Evolutionary conservation across 2,797 vertebrate genomes (phyloP).

Genomic region (Anableps anableps): DNA sequence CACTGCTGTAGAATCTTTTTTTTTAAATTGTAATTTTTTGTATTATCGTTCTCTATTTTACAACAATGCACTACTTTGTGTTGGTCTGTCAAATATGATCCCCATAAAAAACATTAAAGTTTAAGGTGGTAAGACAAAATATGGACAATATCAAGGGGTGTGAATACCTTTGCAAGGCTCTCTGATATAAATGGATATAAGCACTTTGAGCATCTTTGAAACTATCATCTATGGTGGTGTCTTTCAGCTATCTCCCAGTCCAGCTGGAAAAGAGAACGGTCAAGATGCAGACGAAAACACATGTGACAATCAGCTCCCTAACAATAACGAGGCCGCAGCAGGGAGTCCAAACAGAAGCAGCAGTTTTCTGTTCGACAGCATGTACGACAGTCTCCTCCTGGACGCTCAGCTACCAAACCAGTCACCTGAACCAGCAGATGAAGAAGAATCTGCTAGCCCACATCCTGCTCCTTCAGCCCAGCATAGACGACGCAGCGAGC

Average conservation of each 20-base stretch:
- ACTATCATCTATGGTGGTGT: not conserved
- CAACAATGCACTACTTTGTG: not conserved
- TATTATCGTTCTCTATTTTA: not conserved
- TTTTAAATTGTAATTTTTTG: too few species aligned
- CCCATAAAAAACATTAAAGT: not conserved
- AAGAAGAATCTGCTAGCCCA: slow-evolving; percentile 34
- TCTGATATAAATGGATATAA: not conserved
- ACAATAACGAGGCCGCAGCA: slow-evolving; percentile 27
- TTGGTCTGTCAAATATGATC: not conserved
- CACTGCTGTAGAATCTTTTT: too few species aligned
- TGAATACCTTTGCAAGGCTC: not conserved
- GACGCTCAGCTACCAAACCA: slow-evolving; percentile 63
- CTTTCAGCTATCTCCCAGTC: slow-evolving; percentile 52
- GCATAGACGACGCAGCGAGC: slow-evolving; percentile 60
- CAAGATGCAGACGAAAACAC: slow-evolving; percentile 26
- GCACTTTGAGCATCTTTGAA: slow-evolving; percentile 9
- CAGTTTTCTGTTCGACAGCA: slow-evolving; percentile 93
- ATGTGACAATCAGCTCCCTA: not conserved
- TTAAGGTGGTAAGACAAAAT: not conserved
- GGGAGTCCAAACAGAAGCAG: slow-evolving; percentile 88
- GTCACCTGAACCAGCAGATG: slow-evolving; percentile 32
- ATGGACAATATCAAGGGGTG: not conserved
- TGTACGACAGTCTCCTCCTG: slow-evolving; percentile 81
- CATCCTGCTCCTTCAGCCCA: slow-evolving; percentile 33
- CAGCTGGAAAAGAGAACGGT: slow-evolving; percentile 16